These are phyloP conservation scores for Scaptomyza pallida DNA, from an alignment of 1,140 invertebrate species.

Conservation along the genomic window DNA sequence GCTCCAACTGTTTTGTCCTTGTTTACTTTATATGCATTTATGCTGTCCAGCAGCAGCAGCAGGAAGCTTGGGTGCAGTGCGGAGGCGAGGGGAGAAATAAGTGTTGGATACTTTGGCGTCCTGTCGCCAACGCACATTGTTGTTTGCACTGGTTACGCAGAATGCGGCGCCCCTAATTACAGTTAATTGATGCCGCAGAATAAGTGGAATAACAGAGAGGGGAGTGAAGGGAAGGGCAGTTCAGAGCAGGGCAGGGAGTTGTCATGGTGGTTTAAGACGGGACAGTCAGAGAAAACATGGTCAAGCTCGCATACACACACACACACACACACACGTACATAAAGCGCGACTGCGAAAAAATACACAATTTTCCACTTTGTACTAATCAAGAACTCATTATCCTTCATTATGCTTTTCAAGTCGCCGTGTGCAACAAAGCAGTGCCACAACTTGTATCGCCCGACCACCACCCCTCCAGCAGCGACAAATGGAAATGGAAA, in stretches of 20 bases:
- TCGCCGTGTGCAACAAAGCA: slow-evolving; percentile 36
- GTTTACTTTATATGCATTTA: neutral
- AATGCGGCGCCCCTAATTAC: slow-evolving; percentile 64
- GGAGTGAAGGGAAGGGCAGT: slow-evolving; percentile 7
- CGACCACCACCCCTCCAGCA: no score
- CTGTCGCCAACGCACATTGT: slow-evolving; percentile 7
- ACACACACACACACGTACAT: slow-evolving; percentile 3
- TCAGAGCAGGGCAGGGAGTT: no score
- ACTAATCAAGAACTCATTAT: slow-evolving; percentile 76
- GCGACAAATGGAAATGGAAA: neutral
- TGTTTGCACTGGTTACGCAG: slow-evolving; percentile 47
- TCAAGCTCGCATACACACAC: neutral
- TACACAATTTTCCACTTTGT: slow-evolving; percentile 76
- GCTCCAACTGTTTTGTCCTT: neutral
- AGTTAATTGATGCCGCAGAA: slow-evolving; percentile 57
- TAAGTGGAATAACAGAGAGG: slow-evolving; percentile 1
- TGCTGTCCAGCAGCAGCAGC: neutral
- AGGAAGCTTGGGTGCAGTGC: no score
- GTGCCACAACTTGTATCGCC: neutral
- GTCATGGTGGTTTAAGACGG: neutral
- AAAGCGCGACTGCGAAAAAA: slow-evolving; percentile 32
- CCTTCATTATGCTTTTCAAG: slow-evolving; percentile 74
- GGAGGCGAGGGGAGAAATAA: no score
- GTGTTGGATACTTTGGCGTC: neutral
- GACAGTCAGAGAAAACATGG: slow-evolving; percentile 20